These are phyloP conservation scores for Ceriagrion tenellum DNA, from an alignment of 2,888 invertebrate genomes.

Conservation along the genomic window DNA sequence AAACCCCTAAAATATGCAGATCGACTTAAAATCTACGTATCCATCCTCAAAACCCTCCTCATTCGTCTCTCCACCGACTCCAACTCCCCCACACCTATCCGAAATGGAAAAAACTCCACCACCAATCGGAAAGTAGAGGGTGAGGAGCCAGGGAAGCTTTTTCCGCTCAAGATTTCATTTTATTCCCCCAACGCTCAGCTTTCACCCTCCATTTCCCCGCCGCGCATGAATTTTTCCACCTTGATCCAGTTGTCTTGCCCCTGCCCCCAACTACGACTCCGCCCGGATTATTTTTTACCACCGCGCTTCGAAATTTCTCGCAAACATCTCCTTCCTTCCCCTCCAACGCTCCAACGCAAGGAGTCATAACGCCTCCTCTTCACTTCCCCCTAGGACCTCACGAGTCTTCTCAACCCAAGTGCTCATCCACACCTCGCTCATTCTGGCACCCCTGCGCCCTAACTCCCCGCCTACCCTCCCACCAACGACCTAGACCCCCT, in stretches of 20 bases:
- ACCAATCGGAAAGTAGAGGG: too few species aligned
- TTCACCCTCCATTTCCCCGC: background rate
- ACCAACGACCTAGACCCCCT: background rate
- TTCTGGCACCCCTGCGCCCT: background rate
- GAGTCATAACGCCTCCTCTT: background rate
- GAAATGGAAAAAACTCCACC: background rate
- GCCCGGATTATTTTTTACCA: background rate
- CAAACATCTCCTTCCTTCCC: background rate
- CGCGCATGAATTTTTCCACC: slow-evolving; percentile 36
- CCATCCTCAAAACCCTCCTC: background rate
- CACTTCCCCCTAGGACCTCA: background rate
- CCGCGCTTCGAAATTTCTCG: background rate
- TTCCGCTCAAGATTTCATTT: slow-evolving; percentile 22
- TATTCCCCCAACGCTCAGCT: background rate
- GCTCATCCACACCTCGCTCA: slow-evolving; percentile 45
- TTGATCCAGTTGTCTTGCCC: slow-evolving; percentile 1
- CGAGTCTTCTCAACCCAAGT: background rate
- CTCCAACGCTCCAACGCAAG: background rate
- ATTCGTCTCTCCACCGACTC: background rate
- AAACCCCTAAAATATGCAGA: slow-evolving; percentile 19
- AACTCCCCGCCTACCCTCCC: background rate
- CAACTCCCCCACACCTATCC: background rate
- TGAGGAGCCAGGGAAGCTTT: background rate
- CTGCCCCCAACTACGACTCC: background rate
- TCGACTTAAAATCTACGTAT: slow-evolving; percentile 22